Evolutionary conservation across 2,113 vertebrate genomes (phyloP), one percentile per base, ranked within the genome.

Genomic region (Tursiops truncatus): DNA sequence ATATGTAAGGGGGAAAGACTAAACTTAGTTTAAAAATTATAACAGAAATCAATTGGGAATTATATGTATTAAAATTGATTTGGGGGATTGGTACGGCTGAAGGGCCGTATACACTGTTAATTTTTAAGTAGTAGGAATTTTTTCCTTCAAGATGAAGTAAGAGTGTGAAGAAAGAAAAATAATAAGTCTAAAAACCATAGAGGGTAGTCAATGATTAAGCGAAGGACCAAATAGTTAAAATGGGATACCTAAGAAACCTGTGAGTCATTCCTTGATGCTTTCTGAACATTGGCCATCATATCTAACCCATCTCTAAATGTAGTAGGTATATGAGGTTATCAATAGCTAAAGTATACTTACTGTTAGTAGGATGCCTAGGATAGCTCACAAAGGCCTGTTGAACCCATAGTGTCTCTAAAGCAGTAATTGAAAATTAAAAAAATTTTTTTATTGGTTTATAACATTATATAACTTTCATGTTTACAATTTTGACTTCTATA

Each of bases 21-120:
- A 84, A 80, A 83, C 33, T 36, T 83, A 89, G 20, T 85, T 98
- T 58, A 58, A 91, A 47, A 60, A 38, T 44, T 83, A n/a, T 53
- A 83, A 63, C 13, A 60, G 9, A 74, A 88, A 70, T 93, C 2
- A 89, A 4, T 50, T 89, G 44, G n/a, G 36, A 94, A 41, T 56
- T 44, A 56, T 56, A 47, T 5, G 60, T 80, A 67, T 87, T 90
- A 41, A 81, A 87, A 53, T 58, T 31, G 68, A 81, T 91, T 73
- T 65, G n/a, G 8, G 9, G 5, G 18, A 71, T 70, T 65, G 68
- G 14, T 71, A 25, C n/a, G n/a, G 21, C 31, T 60, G n/a, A 94
- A 23, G 41, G 53, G 4, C n/a, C 89, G 36, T 67, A 9, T 36
- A 4, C 13, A 67, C 84, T 65, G 6, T 83, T 94, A 31, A 31